These are phyloP conservation scores for Solea senegalensis DNA, from an alignment of 2,113 vertebrate species.

Conservation along the genomic window DNA sequence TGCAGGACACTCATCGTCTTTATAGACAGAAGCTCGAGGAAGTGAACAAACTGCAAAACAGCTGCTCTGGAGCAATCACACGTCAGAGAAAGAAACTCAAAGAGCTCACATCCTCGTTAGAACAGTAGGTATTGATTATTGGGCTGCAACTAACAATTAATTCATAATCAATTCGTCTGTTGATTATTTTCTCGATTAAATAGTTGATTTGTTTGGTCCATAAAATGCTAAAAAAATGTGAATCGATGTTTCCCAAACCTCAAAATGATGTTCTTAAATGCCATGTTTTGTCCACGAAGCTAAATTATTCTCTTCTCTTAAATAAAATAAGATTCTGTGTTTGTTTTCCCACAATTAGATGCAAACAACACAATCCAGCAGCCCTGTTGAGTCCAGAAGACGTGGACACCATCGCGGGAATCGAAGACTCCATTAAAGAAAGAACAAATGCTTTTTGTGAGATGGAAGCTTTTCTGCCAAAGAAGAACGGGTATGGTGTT, in stretches of 20 bases:
- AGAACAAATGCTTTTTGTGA: slow-evolving; percentile 88
- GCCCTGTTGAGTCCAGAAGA: slow-evolving; percentile 61
- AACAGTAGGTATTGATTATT: slow-evolving; percentile 76
- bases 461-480: slow-evolving; percentile 97
- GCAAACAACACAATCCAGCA: slow-evolving; percentile 67
- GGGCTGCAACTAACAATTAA: too few relatives aligned
- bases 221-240: too few relatives aligned
- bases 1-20: slow-evolving; percentile 89
- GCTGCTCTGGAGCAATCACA: slow-evolving; percentile 84
- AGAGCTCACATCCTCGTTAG: slow-evolving; percentile 83
- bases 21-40: slow-evolving; percentile 95
- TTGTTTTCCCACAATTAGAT: slow-evolving; percentile 73
- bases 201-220: too few relatives aligned
- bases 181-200: too few relatives aligned
- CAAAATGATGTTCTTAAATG: too few relatives aligned
- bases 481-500: slow-evolving; percentile 89
- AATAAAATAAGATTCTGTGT: background rate
- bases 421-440: slow-evolving; percentile 86
- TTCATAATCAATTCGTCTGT: too few relatives aligned
- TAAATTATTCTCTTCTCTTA: too few relatives aligned
- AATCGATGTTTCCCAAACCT: too few relatives aligned
- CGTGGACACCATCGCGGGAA: slow-evolving; percentile 69
- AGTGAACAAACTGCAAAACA: slow-evolving; percentile 88
- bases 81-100: slow-evolving; percentile 91
- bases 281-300: too few relatives aligned